Evolutionary conservation across 2,888 invertebrate species (phyloP).

Genomic region (Apodemia zela): DNA sequence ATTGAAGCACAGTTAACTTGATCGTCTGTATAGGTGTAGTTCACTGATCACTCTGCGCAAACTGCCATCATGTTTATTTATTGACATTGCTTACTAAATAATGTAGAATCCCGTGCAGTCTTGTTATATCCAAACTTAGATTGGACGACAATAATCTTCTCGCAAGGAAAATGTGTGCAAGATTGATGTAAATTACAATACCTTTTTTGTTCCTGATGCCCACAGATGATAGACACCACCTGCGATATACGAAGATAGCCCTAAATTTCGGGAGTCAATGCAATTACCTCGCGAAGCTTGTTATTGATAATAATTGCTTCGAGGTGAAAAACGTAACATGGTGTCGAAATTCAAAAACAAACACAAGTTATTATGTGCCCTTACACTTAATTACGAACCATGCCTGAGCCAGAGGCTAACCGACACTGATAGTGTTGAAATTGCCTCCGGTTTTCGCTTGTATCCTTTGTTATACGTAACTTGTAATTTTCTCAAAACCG

Average conservation of each 20-base stretch:
- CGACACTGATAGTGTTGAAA: slow-evolving; percentile 54
- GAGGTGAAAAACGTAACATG: slow-evolving; percentile 21
- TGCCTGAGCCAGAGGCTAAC: slow-evolving; percentile 28
- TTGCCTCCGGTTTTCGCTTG: slow-evolving; percentile 47
- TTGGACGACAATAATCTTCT: not conserved
- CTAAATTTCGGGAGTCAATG: slow-evolving; percentile 13
- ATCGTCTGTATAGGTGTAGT: not conserved
- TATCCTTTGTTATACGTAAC: slow-evolving; percentile 46
- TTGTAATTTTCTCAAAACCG: slow-evolving; percentile 56
- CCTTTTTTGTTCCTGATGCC: not conserved
- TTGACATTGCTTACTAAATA: not conserved
- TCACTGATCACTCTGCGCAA: not conserved
- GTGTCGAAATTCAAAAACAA: slow-evolving; percentile 60
- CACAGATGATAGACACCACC: not conserved
- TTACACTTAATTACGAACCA: slow-evolving; percentile 40
- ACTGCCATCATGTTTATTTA: not conserved
- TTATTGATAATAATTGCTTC: slow-evolving; percentile 35
- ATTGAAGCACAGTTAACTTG: not conserved
- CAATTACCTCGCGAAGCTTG: slow-evolving; percentile 21
- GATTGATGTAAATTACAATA: slow-evolving; percentile 1
- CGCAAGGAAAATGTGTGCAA: not conserved
- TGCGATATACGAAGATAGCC: slow-evolving; percentile 9
- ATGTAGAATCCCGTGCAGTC: not conserved
- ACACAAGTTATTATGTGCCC: slow-evolving; percentile 65
- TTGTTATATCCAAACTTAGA: not conserved